phyloP scores from a whole-genome alignment of 2,113 vertebrate genomes.

The Poicephalus gulielmi region DNA sequence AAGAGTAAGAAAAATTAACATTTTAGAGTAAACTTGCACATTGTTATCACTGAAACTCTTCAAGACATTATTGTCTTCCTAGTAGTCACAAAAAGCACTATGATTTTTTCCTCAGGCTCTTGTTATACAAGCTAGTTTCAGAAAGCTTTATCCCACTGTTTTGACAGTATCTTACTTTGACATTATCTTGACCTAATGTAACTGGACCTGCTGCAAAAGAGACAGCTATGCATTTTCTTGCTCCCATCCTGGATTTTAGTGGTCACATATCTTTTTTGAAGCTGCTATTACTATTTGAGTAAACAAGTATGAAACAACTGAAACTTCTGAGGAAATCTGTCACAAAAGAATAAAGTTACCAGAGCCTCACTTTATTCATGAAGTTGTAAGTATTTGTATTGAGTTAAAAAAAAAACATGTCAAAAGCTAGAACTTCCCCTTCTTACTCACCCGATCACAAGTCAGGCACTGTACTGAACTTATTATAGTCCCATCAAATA shows the following conservation, averaged over 20 bases:
- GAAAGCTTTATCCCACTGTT: neutral
- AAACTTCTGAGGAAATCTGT: neutral
- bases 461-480: conserved; percentile 98
- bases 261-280: neutral
- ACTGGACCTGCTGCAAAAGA: neutral
- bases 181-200: neutral
- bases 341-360: neutral
- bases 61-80: neutral
- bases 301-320: neutral
- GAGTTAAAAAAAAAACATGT: neutral
- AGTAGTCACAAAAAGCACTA: neutral
- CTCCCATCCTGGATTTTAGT: neutral
- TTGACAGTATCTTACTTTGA: neutral
- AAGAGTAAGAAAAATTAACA: neutral
- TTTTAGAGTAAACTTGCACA: neutral
- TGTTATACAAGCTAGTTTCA: neutral
- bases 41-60: neutral
- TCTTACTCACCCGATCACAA: conserved; percentile 91
- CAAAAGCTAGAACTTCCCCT: neutral
- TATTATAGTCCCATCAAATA: conserved; percentile 96
- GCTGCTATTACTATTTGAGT: neutral
- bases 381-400: neutral
- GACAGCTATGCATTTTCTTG: neutral
- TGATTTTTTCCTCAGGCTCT: neutral
- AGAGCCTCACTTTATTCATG: neutral